Evolutionary conservation across 2,888 invertebrate species (phyloP), one percentile per base, ranked within the genome.

Genomic region (Teleiodes luculella): DNA sequence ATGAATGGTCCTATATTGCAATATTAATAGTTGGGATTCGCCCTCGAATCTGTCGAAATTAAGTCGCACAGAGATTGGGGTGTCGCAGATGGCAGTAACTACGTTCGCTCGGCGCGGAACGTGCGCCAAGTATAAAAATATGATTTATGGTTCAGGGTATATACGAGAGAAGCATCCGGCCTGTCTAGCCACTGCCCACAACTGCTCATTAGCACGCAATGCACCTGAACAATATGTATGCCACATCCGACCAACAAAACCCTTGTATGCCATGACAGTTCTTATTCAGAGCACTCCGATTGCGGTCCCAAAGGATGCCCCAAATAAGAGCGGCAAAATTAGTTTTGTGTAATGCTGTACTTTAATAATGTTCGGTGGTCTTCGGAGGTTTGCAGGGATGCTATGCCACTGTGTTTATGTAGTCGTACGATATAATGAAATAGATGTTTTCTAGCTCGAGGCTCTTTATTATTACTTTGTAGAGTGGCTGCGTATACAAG

Each of bases 391-490:
- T 83, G 80, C 65, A 72, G 77, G 80, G 83, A 77, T 79, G 50
- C 53, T 78, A n/a, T 68, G 67, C 67, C 67, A 68, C 74, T 77
- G 64, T 78, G 80, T 83, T 83, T 82, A 79, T 83, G 79, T 80
- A 83, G 77, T 73, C 70, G 74, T 76, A 68, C 72, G 75, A 74
- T 85, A 74, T 82, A 55, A 86, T 86, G 81, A 83, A 88, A 82
- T 86, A 74, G 78, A 84, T 85, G 86, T 87, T 88, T 86, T 88
- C 81, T 86, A 86, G 88, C 88, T 89, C 86, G 86, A 80, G 88
- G 88, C 88, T 78, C 83, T 87, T 84, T 87, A 85, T 86, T 88
- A 86, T 88, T 88, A 86, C 85, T 87, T 83, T 80, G 82, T 76
- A 76, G 80, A 80, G 78, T 70, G 71, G 70, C 67, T 70, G 70